Conservation (phyloP, 1,140 invertebrate species). For the Trichomalopsis sarcophagae region DNA sequence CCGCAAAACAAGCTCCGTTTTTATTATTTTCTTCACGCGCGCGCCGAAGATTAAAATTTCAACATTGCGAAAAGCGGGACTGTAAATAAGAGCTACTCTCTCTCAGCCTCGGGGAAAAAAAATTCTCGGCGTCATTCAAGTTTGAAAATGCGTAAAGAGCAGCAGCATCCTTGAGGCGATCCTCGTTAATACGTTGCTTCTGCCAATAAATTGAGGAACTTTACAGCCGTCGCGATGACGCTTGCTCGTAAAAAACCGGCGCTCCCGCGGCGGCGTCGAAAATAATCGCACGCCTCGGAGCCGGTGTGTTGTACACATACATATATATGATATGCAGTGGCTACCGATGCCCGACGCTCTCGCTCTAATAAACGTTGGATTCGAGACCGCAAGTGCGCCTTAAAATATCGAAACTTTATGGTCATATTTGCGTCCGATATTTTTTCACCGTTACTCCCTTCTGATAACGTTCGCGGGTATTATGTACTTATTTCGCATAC, state of each 20-base stretch:
- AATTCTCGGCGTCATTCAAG: slow-evolving; percentile 4
- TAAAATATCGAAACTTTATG: neutral
- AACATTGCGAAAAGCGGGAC: neutral
- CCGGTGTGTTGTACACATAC: slow-evolving; percentile 17
- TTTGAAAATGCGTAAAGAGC: slow-evolving; percentile 28
- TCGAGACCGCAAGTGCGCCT: neutral
- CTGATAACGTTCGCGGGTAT: neutral
- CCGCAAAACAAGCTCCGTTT: too few relatives aligned
- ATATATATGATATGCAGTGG: neutral
- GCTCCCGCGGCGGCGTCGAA: slow-evolving; percentile 14
- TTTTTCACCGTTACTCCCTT: neutral
- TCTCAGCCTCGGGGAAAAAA: neutral
- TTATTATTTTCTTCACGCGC: too few relatives aligned
- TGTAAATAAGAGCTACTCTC: neutral
- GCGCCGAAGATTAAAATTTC: neutral
- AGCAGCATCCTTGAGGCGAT: slow-evolving; percentile 27
- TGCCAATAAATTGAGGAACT: slow-evolving; percentile 61
- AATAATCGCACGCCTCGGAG: neutral
- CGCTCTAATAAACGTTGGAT: slow-evolving; percentile 7
- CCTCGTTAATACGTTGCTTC: slow-evolving; percentile 40
- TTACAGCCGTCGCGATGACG: slow-evolving; percentile 50
- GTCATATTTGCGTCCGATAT: neutral
- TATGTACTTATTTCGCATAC: neutral
- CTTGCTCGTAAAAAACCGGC: slow-evolving; percentile 19
- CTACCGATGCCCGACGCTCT: neutral